A percentile compares a stretch with the other conserved stretches of the same genome.
Conservation (phyloP, 1,140 invertebrate genomes). For the Drosophila burlai region DNA sequence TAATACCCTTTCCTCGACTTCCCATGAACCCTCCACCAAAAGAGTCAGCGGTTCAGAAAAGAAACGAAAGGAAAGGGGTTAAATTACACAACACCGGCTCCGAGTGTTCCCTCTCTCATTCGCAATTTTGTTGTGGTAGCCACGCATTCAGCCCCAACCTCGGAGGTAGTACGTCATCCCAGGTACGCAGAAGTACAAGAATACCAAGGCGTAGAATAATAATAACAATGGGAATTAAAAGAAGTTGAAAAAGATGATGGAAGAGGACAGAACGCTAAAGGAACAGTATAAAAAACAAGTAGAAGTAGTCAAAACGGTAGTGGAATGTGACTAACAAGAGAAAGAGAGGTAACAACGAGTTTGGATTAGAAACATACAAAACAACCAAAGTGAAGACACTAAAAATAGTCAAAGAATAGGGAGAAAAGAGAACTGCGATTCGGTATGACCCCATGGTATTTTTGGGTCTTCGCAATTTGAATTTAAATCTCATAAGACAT, state of each 20-base stretch:
- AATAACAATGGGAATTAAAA: slow-evolving; percentile 35
- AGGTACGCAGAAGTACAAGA: slow-evolving; percentile 37
- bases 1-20: background rate
- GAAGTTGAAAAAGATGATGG: slow-evolving; percentile 7
- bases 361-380: slow-evolving; percentile 31
- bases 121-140: slow-evolving; percentile 45
- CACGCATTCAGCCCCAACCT: slow-evolving; percentile 16
- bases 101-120: slow-evolving; percentile 26
- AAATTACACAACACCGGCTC: slow-evolving; percentile 25
- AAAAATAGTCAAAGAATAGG: slow-evolving; percentile 22
- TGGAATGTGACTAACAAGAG: slow-evolving; percentile 22
- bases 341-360: slow-evolving; percentile 35
- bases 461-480: slow-evolving; percentile 58
- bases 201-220: slow-evolving; percentile 35
- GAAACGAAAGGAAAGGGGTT: slow-evolving; percentile 10
- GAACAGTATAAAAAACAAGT: slow-evolving; percentile 14
- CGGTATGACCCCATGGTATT: slow-evolving; percentile 47
- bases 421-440: slow-evolving; percentile 11
- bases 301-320: slow-evolving; percentile 18
- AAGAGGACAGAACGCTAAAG: slow-evolving; percentile 11
- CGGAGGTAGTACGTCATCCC: slow-evolving; percentile 42
- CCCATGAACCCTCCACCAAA: slow-evolving; percentile 4
- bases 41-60: background rate
- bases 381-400: slow-evolving; percentile 4
- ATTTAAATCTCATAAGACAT: slow-evolving; percentile 76